phyloP scores from a whole-genome alignment of 2,888 invertebrate species.

The Tridacna crocea region DNA sequence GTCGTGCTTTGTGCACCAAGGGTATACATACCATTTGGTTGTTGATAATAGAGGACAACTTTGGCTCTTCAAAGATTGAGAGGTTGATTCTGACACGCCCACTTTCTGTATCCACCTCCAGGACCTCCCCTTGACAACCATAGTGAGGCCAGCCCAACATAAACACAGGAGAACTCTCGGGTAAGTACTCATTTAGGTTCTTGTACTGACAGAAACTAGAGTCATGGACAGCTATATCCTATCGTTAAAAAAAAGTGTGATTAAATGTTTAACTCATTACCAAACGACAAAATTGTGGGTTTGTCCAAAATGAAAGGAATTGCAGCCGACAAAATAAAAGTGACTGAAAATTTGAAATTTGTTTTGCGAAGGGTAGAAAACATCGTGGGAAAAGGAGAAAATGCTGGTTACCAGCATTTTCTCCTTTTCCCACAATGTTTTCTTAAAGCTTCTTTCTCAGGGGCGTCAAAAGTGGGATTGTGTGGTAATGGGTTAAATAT shows the following conservation, averaged over 20 bases:
- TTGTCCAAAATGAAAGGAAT: background rate
- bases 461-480: too few species aligned
- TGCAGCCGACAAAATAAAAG: background rate
- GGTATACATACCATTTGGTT: constrained; percentile 46
- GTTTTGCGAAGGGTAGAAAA: background rate
- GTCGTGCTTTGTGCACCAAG: too few species aligned
- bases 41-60: constrained; percentile 64
- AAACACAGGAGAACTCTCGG: constrained; percentile 89
- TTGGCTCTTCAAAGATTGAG: constrained; percentile 79
- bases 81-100: constrained; percentile 79
- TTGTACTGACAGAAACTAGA: constrained; percentile 84
- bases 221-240: constrained; percentile 83
- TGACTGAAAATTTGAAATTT: background rate
- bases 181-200: constrained; percentile 88
- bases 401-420: background rate
- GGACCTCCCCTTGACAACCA: constrained; percentile 91
- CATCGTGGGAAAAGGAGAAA: background rate
- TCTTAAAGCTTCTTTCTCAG: too few species aligned
- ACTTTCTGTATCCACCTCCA: constrained; percentile 74
- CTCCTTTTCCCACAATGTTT: too few species aligned
- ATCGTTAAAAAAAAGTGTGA: constrained; percentile 3
- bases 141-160: constrained; percentile 92
- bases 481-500: background rate
- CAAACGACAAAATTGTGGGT: background rate
- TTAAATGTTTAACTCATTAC: background rate